Evolutionary conservation across 2,797 vertebrate genomes (phyloP).

Genomic region (Synaphobranchus kaupii): DNA sequence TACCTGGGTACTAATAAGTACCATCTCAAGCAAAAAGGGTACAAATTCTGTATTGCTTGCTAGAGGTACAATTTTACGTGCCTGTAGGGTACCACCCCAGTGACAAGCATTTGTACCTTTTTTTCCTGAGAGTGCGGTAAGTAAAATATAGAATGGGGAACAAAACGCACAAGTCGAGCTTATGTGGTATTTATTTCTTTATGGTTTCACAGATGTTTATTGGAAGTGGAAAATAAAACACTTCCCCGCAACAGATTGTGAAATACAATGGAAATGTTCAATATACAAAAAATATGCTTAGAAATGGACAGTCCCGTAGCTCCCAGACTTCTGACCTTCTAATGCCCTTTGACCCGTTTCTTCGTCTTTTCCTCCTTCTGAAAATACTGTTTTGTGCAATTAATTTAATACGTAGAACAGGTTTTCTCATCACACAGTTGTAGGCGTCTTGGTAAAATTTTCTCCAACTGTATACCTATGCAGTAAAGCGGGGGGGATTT

Average conservation of each 20-base stretch:
- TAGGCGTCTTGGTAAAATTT: not conserved
- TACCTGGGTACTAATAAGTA: no score
- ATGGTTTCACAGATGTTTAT: constrained; percentile 60
- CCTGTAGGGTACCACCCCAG: no score
- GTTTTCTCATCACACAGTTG: constrained; percentile 7
- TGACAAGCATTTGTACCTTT: no score
- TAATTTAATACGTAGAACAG: not conserved
- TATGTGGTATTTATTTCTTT: not conserved
- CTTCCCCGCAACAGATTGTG: constrained; percentile 49
- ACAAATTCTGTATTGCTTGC: no score
- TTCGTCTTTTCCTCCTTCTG: not conserved
- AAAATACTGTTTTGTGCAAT: not conserved
- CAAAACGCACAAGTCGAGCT: not conserved
- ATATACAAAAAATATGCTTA: constrained; percentile 52
- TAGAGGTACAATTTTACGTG: no score
- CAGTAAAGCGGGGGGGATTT: not conserved
- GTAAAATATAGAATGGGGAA: not conserved
- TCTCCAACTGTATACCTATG: constrained; percentile 5
- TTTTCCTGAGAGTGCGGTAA: no score
- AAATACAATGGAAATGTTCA: constrained; percentile 48
- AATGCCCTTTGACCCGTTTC: constrained; percentile 5
- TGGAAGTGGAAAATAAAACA: constrained; percentile 50
- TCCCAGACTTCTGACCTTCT: constrained; percentile 23
- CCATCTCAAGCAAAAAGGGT: no score
- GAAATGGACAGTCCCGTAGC: constrained; percentile 28